These are phyloP conservation scores for Coregonus suidteri DNA, from an alignment of 2,797 vertebrate genomes.

Conservation along the genomic window DNA sequence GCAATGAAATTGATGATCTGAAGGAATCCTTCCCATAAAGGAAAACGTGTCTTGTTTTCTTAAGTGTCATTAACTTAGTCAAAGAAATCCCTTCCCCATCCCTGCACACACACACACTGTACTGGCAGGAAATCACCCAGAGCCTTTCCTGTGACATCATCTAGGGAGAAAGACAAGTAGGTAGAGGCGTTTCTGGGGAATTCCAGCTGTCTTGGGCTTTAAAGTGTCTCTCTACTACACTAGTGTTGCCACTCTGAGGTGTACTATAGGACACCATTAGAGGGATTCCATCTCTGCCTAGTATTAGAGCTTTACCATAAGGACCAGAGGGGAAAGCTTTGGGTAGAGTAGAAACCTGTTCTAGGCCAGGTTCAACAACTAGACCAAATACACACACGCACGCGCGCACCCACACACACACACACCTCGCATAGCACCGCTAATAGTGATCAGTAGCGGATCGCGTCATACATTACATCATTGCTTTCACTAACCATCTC, in stretches of 20 bases:
- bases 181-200: constrained; percentile 19
- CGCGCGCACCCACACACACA: too few species aligned
- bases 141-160: constrained; percentile 29
- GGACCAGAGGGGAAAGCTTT: neutral
- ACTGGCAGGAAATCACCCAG: constrained; percentile 2
- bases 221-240: constrained; percentile 14
- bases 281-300: neutral
- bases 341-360: neutral
- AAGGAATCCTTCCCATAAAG: constrained; percentile 36
- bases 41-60: constrained; percentile 21
- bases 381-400: neutral
- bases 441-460: constrained; percentile 4
- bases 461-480: constrained; percentile 21
- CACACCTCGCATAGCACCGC: constrained; percentile 12
- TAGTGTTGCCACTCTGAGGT: neutral
- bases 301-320: neutral
- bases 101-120: constrained; percentile 31
- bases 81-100: constrained; percentile 42
- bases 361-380: too few species aligned
- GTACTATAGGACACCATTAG: neutral
- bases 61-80: constrained; percentile 54
- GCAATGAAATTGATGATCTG: constrained; percentile 41
- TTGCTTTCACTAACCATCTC: constrained; percentile 15
- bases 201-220: constrained; percentile 14
- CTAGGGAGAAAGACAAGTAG: constrained; percentile 11